Percentiles rank a stretch among this genome's conserved stretches.
phyloP scores from a whole-genome alignment of 1,140 invertebrate species.

The Euura lappo region DNA sequence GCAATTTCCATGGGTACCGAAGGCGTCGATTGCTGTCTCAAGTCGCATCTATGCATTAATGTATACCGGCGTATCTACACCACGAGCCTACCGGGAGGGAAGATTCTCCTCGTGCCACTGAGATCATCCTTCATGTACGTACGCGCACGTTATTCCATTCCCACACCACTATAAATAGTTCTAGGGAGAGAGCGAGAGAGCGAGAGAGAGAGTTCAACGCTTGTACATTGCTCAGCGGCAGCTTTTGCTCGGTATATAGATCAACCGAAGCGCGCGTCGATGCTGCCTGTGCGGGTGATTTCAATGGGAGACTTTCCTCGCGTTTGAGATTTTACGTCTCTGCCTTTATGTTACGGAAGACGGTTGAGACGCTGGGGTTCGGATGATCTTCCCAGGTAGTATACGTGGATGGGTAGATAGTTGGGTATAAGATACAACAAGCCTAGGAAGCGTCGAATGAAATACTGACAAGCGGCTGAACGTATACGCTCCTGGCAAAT shows the following conservation, averaged over 20 bases:
- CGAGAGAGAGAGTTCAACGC: too few species aligned
- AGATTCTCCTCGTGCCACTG: not conserved
- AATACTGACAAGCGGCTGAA: not conserved
- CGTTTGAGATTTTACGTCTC: not conserved
- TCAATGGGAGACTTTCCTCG: not conserved
- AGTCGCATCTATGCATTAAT: not conserved
- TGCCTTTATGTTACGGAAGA: not conserved
- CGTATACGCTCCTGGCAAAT: not conserved
- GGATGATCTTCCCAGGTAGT: not conserved
- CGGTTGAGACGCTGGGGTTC: not conserved
- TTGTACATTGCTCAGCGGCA: not conserved
- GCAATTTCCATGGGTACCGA: slow-evolving; percentile 4
- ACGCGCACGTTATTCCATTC: too few species aligned
- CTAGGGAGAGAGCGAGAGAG: too few species aligned
- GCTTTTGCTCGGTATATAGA: not conserved
- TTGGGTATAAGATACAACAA: not conserved
- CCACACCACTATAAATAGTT: too few species aligned
- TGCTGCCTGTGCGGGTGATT: not conserved
- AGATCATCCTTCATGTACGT: too few species aligned
- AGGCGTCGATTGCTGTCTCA: not conserved
- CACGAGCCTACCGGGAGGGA: not conserved
- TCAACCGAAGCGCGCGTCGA: not conserved
- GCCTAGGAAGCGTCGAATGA: too few species aligned
- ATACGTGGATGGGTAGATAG: not conserved
- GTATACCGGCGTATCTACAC: not conserved